Conservation (phyloP, 2,797 vertebrate species). For the Sciurus vulgaris region DNA sequence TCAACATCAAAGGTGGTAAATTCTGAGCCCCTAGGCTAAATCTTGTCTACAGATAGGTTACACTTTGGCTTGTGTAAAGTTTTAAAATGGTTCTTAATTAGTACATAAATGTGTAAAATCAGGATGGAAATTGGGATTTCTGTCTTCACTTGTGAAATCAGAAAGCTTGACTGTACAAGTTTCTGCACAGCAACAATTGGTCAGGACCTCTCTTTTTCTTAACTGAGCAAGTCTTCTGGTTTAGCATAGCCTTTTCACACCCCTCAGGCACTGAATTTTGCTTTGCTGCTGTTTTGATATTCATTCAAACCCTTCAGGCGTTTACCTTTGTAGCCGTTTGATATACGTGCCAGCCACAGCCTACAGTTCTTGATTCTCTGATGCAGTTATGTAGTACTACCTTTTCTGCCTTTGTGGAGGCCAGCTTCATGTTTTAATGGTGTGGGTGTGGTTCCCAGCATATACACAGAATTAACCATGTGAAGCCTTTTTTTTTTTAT, state of each 20-base stretch:
- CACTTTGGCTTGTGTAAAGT: neutral
- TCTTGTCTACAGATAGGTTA: neutral
- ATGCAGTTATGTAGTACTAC: neutral
- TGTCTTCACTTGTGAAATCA: conserved; percentile 39
- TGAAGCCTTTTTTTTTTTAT: neutral
- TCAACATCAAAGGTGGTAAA: neutral
- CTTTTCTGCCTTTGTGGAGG: neutral
- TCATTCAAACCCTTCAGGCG: neutral
- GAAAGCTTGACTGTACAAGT: neutral
- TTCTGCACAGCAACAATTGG: neutral
- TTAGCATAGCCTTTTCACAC: neutral
- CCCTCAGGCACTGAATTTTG: neutral
- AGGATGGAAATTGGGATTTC: conserved; percentile 51
- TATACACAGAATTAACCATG: too few species aligned
- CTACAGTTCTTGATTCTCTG: neutral
- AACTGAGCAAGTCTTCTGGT: neutral
- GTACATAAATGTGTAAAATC: conserved; percentile 51
- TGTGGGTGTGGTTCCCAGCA: neutral
- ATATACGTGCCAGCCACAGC: neutral
- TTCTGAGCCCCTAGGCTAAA: neutral
- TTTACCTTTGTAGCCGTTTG: conserved; percentile 44
- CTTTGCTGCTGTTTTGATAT: conserved; percentile 40
- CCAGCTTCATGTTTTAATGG: neutral
- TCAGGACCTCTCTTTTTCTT: neutral
- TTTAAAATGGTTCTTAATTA: conserved; percentile 57